Evolutionary conservation across 2,797 vertebrate genomes (phyloP).

Genomic region (Centroberyx gerrardi): DNA sequence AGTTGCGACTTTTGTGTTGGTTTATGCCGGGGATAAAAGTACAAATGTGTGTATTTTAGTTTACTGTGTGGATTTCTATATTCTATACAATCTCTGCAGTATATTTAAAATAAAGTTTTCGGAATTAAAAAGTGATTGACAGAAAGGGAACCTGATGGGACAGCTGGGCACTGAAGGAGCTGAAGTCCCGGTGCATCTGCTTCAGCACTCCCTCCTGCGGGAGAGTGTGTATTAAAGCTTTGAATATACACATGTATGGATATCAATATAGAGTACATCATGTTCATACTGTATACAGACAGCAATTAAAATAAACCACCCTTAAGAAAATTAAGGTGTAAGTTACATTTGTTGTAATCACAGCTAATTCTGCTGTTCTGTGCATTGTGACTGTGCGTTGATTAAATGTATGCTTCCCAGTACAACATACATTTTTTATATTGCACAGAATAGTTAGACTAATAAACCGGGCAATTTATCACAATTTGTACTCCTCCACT

Average conservation of each 20-base stretch:
- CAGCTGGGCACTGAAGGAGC: conserved; percentile 29
- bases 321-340: conserved; percentile 59
- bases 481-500: too few species aligned
- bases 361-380: too few species aligned
- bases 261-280: conserved; percentile 73
- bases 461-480: too few species aligned
- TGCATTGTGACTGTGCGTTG: background rate
- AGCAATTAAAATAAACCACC: conserved; percentile 79
- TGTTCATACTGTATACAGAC: conserved; percentile 84
- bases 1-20: conserved; percentile 58
- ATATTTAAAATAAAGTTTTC: conserved; percentile 77
- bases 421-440: too few species aligned
- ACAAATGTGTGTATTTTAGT: conserved; percentile 74
- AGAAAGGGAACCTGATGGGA: conserved; percentile 28
- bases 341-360: conserved; percentile 36
- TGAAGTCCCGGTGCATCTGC: conserved; percentile 57
- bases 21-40: conserved; percentile 62
- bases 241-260: conserved; percentile 62
- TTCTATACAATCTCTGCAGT: conserved; percentile 79
- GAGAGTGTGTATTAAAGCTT: conserved; percentile 51
- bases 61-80: conserved; percentile 78
- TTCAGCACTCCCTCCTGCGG: conserved; percentile 31
- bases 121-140: conserved; percentile 39
- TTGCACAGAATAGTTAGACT: too few species aligned
- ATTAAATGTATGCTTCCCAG: too few species aligned